phyloP scores from a whole-genome alignment of 2,888 invertebrate species.

The Aplocera efformata region DNA sequence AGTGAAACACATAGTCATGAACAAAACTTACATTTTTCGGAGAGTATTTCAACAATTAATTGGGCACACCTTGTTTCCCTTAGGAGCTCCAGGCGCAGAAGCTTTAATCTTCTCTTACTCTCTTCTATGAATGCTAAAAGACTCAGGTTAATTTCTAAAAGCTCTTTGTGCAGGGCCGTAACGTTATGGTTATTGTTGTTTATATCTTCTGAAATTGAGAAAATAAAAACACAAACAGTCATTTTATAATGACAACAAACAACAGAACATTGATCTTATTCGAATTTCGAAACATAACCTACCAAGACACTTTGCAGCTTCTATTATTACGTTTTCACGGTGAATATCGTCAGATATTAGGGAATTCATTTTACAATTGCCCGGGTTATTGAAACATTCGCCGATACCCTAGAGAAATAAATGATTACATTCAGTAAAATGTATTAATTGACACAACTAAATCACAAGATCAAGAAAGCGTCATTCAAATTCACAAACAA shows the following conservation, averaged over 20 bases:
- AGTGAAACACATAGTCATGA: not conserved
- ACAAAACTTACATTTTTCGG: conserved; percentile 53
- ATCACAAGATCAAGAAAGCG: conserved; percentile 27
- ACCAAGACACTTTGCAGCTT: conserved; percentile 65
- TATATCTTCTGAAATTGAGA: conserved; percentile 65
- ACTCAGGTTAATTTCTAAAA: conserved; percentile 72
- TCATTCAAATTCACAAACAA: conserved; percentile 39
- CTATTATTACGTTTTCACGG: conserved; percentile 61
- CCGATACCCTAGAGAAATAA: conserved; percentile 24
- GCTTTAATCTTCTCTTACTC: conserved; percentile 56
- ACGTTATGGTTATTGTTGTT: conserved; percentile 56
- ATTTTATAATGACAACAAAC: conserved; percentile 40
- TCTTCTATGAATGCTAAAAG: conserved; percentile 68
- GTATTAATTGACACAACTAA: conserved; percentile 12
- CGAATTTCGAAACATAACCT: conserved; percentile 69
- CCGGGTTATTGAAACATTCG: conserved; percentile 38
- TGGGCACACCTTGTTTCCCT: conserved; percentile 57
- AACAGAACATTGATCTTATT: conserved; percentile 51
- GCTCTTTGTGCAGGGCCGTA: conserved; percentile 54
- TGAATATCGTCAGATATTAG: conserved; percentile 61
- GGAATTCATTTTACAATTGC: conserved; percentile 70
- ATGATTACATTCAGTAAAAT: conserved; percentile 25
- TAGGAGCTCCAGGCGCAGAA: conserved; percentile 53
- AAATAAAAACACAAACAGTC: conserved; percentile 22
- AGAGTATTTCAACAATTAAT: conserved; percentile 61